These are phyloP conservation scores for Euschistus heros DNA, from an alignment of 1,140 invertebrate species.

Conservation along the genomic window DNA sequence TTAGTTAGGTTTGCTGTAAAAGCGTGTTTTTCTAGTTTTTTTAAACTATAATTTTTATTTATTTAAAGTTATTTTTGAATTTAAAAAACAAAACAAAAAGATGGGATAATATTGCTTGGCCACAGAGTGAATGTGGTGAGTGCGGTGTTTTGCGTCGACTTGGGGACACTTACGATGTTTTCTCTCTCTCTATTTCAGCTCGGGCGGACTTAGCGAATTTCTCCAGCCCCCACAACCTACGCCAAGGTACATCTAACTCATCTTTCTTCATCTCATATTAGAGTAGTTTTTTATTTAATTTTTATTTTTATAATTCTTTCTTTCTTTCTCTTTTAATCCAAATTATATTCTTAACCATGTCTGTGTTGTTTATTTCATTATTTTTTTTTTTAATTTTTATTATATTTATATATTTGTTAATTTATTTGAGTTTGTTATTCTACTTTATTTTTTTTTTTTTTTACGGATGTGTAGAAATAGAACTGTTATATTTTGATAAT, in stretches of 20 bases:
- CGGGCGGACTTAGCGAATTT: neutral
- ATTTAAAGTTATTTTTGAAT: too few species aligned
- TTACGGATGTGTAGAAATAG: too few species aligned
- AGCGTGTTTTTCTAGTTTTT: too few species aligned
- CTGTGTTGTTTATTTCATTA: neutral
- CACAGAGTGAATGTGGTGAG: conserved; percentile 2
- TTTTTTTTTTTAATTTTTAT: neutral
- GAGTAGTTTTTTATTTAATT: neutral
- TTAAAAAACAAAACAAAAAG: too few species aligned
- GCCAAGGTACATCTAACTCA: neutral
- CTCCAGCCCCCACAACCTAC: conserved; percentile 10
- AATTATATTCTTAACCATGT: neutral
- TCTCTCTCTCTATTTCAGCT: conserved; percentile 7
- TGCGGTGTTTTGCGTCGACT: neutral
- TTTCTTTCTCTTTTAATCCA: neutral
- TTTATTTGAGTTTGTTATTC: too few species aligned
- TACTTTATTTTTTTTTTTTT: too few species aligned
- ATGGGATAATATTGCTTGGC: too few species aligned
- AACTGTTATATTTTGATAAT: too few species aligned
- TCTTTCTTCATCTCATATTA: conserved; percentile 9
- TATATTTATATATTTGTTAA: neutral
- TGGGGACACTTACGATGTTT: neutral
- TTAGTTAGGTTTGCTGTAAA: too few species aligned
- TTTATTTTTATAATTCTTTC: neutral
- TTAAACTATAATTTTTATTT: too few species aligned